These are phyloP conservation scores for Malacosoma neustria DNA, from an alignment of 2,888 invertebrate species.

Conservation along the genomic window DNA sequence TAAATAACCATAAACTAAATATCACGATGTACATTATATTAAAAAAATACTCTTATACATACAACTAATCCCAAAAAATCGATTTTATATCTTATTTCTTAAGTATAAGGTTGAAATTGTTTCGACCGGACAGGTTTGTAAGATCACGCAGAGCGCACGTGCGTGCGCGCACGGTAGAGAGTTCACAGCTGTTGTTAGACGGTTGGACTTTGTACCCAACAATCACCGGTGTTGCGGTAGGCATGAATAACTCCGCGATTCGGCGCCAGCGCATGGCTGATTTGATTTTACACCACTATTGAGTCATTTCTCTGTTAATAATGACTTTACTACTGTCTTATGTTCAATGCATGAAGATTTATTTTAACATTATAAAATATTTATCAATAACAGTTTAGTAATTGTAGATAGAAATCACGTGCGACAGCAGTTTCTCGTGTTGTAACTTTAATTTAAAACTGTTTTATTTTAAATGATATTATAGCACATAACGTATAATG, in stretches of 20 bases:
- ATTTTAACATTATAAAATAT: no score
- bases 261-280: slow-evolving; percentile 18
- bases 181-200: slow-evolving; percentile 53
- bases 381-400: no score
- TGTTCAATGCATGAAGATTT: no score
- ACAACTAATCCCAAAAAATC: no score
- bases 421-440: no score
- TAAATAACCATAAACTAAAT: neutral
- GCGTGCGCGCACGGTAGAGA: slow-evolving; percentile 37
- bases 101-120: slow-evolving; percentile 16
- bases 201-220: slow-evolving; percentile 64
- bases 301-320: slow-evolving; percentile 14
- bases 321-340: no score
- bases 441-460: no score
- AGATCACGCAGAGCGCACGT: slow-evolving; percentile 56
- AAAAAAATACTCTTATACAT: neutral
- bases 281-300: slow-evolving; percentile 24
- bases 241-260: slow-evolving; percentile 37
- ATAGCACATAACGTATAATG: no score
- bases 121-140: slow-evolving; percentile 8
- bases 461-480: no score
- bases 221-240: slow-evolving; percentile 50
- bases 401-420: no score
- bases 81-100: no score
- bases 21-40: neutral